Evolutionary conservation across 2,113 vertebrate species (phyloP), one percentile per base, ranked within the genome.

Genomic region (Pluvialis apricaria): DNA sequence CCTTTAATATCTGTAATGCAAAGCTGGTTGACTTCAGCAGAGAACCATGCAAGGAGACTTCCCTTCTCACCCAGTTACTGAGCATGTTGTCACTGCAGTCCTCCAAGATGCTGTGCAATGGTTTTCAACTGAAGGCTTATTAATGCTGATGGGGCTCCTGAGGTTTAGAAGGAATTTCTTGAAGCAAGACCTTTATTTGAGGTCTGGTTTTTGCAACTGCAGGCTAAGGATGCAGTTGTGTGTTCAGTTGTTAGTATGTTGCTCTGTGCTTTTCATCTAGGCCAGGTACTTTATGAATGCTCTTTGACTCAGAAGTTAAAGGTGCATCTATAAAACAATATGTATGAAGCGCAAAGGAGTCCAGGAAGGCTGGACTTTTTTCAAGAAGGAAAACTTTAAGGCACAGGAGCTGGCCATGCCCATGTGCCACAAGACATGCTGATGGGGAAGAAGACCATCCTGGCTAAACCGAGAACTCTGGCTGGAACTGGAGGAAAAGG

Each of bases 31-130:
- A 8, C 32, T 86, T 76, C 11, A 45, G 51, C 45, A 21, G 54
- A 70, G 66, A 42, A 2, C 38, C 42, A 38, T 65, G 75, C 49
- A 49, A 16, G 40, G 34, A 73, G 45, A 42, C 22, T 49, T 96
- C 54, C 28, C 82, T 73, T 77, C 62, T 90, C 55, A 57, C 70
- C 58, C 82, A 21, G 25, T 82, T 70, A 7, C 60, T 10, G 6
- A 18, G 9, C 0, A 0, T 44, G 45, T 55, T 2, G 1, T 58
- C 49, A 25, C 29, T 66, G 44, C 26, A 20, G 72, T n/a, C 45
- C 51, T 75, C 31, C 0, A 2, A 34, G 73, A 31, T 25, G 42
- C 72, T 68, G 52, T 0, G 0, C 65, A 18, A 1, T 15, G 61
- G 36, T n/a, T 49, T 40, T 44, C 47, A 36, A 19, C 24, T 19